Evolutionary conservation across 2,888 invertebrate species (phyloP).

Genomic region (Mamestra brassicae): DNA sequence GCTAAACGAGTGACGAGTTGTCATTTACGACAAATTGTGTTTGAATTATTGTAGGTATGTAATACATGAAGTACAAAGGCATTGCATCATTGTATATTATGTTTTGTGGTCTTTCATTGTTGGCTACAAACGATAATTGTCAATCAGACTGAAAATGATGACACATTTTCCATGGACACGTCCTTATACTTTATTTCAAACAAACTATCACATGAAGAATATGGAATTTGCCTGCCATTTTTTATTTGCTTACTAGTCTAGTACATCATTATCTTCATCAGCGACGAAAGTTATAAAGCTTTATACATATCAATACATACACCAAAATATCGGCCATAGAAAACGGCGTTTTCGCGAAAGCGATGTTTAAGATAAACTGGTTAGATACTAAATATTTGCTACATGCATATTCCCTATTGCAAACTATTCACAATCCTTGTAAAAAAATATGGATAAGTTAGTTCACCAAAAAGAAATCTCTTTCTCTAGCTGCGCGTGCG

Average conservation of each 20-base stretch:
- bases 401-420: too few species aligned
- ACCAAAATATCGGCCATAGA: too few species aligned
- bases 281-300: too few species aligned
- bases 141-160: neutral
- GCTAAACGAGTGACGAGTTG: slow-evolving; percentile 14
- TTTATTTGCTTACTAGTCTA: too few species aligned
- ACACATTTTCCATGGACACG: neutral
- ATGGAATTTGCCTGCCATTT: too few species aligned
- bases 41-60: slow-evolving; percentile 23
- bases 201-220: neutral
- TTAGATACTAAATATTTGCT: too few species aligned
- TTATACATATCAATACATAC: too few species aligned
- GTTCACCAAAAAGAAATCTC: too few species aligned
- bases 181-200: neutral
- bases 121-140: slow-evolving; percentile 1
- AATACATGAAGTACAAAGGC: slow-evolving; percentile 31
- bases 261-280: too few species aligned
- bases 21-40: slow-evolving; percentile 46
- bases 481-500: neutral
- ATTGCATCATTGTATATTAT: slow-evolving; percentile 31
- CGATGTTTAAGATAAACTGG: too few species aligned
- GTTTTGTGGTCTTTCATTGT: slow-evolving; percentile 30
- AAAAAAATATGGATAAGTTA: too few species aligned
- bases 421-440: neutral
- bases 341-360: too few species aligned